Conservation (phyloP, 2,797 vertebrate species). For the Gobionotothen gibberifrons region DNA sequence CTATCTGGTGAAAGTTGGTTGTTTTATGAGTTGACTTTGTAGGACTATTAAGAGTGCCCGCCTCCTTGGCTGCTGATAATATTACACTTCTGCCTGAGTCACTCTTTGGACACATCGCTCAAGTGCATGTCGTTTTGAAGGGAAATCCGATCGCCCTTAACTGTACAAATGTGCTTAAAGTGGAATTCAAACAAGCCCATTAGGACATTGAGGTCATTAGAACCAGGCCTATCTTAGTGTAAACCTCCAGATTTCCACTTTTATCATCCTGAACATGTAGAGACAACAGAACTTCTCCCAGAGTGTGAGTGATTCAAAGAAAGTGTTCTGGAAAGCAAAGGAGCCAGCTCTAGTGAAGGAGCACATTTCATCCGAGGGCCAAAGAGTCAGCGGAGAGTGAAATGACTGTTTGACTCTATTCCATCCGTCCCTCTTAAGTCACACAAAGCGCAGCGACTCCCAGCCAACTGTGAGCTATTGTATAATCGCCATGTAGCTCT, state of each 20-base stretch:
- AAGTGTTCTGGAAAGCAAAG: conserved; percentile 38
- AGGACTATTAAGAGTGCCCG: neutral
- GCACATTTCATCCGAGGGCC: conserved; percentile 72
- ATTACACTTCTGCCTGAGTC: conserved; percentile 9
- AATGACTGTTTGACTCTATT: conserved; percentile 80
- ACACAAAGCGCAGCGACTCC: conserved; percentile 69
- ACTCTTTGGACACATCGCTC: neutral
- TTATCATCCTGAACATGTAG: conserved; percentile 45
- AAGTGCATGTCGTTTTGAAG: neutral
- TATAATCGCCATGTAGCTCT: conserved; percentile 68
- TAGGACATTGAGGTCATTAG: conserved; percentile 29
- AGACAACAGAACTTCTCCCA: conserved; percentile 18
- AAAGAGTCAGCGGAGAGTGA: conserved; percentile 77
- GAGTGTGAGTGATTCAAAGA: conserved; percentile 32
- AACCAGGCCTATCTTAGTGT: conserved; percentile 17
- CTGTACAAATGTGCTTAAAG: neutral
- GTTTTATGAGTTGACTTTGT: neutral
- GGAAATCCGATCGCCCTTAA: conserved; percentile 3
- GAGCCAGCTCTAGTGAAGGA: conserved; percentile 59
- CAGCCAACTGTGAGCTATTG: conserved; percentile 72
- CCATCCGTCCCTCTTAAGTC: conserved; percentile 78
- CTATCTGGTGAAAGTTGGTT: neutral
- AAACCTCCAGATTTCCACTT: conserved; percentile 13
- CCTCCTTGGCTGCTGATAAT: conserved; percentile 10
- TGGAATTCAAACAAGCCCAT: conserved; percentile 20